phyloP scores from a whole-genome alignment of 2,888 invertebrate species.

The Drosophila monieri region DNA sequence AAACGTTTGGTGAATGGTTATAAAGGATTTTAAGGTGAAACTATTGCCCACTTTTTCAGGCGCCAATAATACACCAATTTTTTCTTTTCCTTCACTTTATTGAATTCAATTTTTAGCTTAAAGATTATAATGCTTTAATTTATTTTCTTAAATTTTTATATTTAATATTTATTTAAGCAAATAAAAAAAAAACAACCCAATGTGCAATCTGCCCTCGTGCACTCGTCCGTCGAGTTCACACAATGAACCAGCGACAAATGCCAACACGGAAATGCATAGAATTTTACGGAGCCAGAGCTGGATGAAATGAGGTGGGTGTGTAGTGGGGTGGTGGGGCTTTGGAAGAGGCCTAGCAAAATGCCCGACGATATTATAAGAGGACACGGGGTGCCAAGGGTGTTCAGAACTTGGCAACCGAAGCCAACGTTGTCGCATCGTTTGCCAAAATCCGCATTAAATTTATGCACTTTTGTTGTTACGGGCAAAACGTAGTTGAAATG shows the following conservation, averaged over 20 bases:
- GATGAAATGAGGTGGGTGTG: background rate
- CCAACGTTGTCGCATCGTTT: slow-evolving; percentile 69
- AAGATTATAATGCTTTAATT: no score
- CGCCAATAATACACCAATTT: no score
- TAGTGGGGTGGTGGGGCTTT: background rate
- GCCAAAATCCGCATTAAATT: slow-evolving; percentile 83
- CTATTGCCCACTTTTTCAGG: background rate
- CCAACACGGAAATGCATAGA: slow-evolving; percentile 79
- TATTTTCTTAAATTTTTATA: background rate
- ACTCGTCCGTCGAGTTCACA: slow-evolving; percentile 34
- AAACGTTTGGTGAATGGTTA: no score
- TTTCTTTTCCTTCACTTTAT: no score
- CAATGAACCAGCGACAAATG: slow-evolving; percentile 74
- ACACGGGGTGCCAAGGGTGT: slow-evolving; percentile 33
- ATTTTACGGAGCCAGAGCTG: slow-evolving; percentile 51
- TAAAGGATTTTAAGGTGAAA: background rate
- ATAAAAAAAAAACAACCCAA: background rate
- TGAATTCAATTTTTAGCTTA: no score
- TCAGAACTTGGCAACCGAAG: slow-evolving; percentile 65
- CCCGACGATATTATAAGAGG: slow-evolving; percentile 20
- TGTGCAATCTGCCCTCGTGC: slow-evolving; percentile 26
- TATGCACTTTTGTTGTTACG: slow-evolving; percentile 79
- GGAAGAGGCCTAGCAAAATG: slow-evolving; percentile 40
- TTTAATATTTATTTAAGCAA: no score
- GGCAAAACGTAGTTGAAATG: slow-evolving; percentile 61